These are phyloP conservation scores for Caerostris extrusa DNA, from an alignment of 1,140 invertebrate genomes.

Conservation along the genomic window DNA sequence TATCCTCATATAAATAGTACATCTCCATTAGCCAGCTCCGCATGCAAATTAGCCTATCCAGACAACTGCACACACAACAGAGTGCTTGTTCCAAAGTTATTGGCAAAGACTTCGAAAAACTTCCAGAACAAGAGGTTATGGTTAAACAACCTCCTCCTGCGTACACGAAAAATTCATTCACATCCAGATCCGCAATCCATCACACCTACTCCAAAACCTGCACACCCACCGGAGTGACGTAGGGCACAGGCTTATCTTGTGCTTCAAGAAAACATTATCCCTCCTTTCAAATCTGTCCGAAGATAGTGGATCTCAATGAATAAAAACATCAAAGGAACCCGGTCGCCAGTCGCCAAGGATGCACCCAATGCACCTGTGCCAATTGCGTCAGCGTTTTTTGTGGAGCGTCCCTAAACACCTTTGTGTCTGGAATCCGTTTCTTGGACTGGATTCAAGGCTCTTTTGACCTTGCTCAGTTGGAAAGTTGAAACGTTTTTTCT, in stretches of 20 bases:
- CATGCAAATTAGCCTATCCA: neutral
- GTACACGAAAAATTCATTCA: conserved; percentile 29
- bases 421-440: conserved; percentile 49
- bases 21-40: neutral
- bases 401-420: conserved; percentile 39
- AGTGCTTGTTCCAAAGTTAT: neutral
- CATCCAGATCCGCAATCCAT: neutral
- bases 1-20: neutral
- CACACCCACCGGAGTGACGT: conserved; percentile 11
- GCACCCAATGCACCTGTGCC: conserved; percentile 74
- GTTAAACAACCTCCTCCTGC: conserved; percentile 37
- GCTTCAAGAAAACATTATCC: neutral
- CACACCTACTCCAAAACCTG: conserved; percentile 41
- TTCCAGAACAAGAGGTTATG: neutral
- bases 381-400: conserved; percentile 71
- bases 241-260: conserved; percentile 1
- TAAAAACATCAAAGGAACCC: conserved; percentile 65
- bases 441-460: conserved; percentile 62
- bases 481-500: conserved; percentile 6
- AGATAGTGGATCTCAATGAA: conserved; percentile 57
- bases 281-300: conserved; percentile 14
- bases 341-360: conserved; percentile 38
- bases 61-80: neutral
- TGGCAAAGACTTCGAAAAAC: neutral
- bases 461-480: conserved; percentile 43